A percentile compares a stretch with the other conserved stretches of the same genome.
Conservation (phyloP, 1,140 invertebrate species). For the Diplogasteroides magnus region DNA sequence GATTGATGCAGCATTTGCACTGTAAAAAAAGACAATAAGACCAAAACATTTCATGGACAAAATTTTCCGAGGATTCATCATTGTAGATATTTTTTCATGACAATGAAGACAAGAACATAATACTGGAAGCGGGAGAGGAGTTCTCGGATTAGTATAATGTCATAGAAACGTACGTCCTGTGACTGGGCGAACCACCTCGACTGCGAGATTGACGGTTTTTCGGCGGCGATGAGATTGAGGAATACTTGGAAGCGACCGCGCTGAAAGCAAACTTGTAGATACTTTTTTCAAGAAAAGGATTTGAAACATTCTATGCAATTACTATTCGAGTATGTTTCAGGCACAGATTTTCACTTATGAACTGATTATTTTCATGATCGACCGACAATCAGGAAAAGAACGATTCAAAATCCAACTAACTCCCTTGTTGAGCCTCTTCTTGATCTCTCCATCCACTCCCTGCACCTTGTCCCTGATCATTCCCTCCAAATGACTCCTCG, state of each 20-base stretch:
- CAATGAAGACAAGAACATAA: no score
- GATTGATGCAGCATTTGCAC: slow-evolving; percentile 46
- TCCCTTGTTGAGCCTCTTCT: slow-evolving; percentile 52
- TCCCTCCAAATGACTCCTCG: slow-evolving; percentile 41
- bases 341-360: no score
- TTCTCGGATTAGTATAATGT: no score
- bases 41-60: no score
- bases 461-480: slow-evolving; percentile 52
- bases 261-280: slow-evolving; percentile 34
- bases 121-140: no score
- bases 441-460: slow-evolving; percentile 52
- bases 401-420: slow-evolving; percentile 23
- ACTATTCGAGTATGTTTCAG: background rate
- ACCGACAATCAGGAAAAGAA: background rate
- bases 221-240: slow-evolving; percentile 50
- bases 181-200: slow-evolving; percentile 52
- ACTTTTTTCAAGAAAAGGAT: no score
- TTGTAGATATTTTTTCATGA: no score
- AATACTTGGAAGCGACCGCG: slow-evolving; percentile 55
- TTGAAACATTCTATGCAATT: background rate
- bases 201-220: slow-evolving; percentile 45
- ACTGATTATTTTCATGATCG: background rate
- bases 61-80: no score
- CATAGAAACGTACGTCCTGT: slow-evolving; percentile 40
- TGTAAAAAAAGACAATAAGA: slow-evolving; percentile 18